A percentile compares a stretch with the other conserved stretches of the same genome.
phyloP scores from a whole-genome alignment of 2,888 invertebrate genomes.

The Mystacides longicornis region DNA sequence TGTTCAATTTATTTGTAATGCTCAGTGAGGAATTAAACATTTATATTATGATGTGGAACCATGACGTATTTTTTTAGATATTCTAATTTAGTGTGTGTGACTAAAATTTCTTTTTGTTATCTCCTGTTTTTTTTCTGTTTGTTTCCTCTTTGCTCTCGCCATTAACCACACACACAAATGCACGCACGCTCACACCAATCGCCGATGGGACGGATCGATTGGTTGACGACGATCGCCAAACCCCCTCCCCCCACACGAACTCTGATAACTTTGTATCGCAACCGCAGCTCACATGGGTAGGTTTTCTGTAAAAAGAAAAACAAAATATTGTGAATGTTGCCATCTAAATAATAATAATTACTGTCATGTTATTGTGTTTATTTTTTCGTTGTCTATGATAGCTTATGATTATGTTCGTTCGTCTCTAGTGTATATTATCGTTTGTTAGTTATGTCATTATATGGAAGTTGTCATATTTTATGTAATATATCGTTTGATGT shows the following conservation, averaged over 20 bases:
- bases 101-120: background rate
- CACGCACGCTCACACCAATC: slow-evolving; percentile 10
- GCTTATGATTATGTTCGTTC: background rate
- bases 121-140: slow-evolving; percentile 10
- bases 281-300: slow-evolving; percentile 25
- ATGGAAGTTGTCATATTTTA: background rate
- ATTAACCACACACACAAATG: background rate
- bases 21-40: too few species aligned
- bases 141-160: slow-evolving; percentile 7
- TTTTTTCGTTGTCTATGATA: background rate
- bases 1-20: too few species aligned
- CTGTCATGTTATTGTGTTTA: background rate
- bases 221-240: slow-evolving; percentile 1
- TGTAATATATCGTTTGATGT: too few species aligned
- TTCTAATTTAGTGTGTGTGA: background rate
- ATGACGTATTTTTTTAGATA: background rate
- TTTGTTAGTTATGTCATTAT: background rate
- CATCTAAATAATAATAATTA: background rate
- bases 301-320: slow-evolving; percentile 1
- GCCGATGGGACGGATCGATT: slow-evolving; percentile 18
- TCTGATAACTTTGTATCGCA: background rate
- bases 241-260: too few species aligned
- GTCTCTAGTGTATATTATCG: background rate
- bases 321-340: background rate
- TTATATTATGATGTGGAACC: too few species aligned